phyloP scores from a whole-genome alignment of 2,888 invertebrate genomes.

The Cosmia pyralina region DNA sequence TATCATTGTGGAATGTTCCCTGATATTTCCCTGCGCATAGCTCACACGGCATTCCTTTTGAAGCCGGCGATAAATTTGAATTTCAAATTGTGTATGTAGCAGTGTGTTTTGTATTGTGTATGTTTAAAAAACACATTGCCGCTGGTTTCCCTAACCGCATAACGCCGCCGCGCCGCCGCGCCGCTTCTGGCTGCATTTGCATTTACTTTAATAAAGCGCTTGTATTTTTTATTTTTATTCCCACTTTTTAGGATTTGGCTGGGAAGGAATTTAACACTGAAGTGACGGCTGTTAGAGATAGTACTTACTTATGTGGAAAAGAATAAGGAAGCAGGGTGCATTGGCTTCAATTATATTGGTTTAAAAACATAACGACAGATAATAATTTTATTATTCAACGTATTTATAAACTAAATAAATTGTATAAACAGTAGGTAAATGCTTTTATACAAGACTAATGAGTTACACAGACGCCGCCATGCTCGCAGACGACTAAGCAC shows the following conservation, averaged over 20 bases:
- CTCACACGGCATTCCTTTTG: conserved; percentile 24
- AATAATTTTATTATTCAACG: neutral
- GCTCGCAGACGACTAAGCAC: conserved; percentile 21
- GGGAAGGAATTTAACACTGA: neutral
- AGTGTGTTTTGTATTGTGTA: neutral
- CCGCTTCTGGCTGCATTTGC: conserved; percentile 31
- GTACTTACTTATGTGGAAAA: neutral
- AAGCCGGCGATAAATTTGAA: conserved; percentile 44
- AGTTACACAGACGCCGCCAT: neutral
- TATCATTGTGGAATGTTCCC: conserved; percentile 10
- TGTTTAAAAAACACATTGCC: conserved; percentile 46
- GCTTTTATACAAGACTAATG: conserved; percentile 24
- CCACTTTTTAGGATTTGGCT: neutral
- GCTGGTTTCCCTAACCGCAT: conserved; percentile 33
- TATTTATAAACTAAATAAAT: neutral
- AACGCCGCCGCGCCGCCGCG: conserved; percentile 5
- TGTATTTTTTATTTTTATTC: conserved; percentile 18
- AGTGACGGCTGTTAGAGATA: neutral
- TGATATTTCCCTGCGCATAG: conserved; percentile 4
- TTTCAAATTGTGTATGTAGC: conserved; percentile 48
- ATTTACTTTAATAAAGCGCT: conserved; percentile 29
- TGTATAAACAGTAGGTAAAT: conserved; percentile 4
- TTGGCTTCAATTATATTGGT: neutral
- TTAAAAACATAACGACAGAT: neutral
- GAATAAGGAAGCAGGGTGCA: neutral